Evolutionary conservation across 1,140 invertebrate genomes (phyloP), one percentile per base, ranked within the genome.

Genomic region (Eubasilissa regina): DNA sequence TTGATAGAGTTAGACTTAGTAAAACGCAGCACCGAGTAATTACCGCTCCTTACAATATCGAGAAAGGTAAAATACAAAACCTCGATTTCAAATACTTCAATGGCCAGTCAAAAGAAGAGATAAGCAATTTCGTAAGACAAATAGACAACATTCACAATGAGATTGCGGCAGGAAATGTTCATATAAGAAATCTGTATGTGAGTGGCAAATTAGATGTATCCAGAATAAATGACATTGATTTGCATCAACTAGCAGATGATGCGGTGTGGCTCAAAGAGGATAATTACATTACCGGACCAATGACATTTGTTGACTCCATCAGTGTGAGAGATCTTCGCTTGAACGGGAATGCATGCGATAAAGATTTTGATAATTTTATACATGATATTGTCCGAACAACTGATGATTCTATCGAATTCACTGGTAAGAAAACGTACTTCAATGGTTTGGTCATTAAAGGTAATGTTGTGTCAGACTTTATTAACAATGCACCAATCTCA

Each of bases 191-290:
- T 15, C 47, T 82, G 17, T 58, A 76, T 10, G 75, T 78, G 17
- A 75, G 48, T 15, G 81, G 78, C 25, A 80, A 77, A 21, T 64
- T 82, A 19, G 73, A 80, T 51, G 76, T 70, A 0, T 43, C 51
- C 0, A 76, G 51, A 62, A 80, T 82, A 47, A 80, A 82, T 53
- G 70, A 53, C 17, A 55, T 78, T 17, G 76, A 82, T 68, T 55
- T 82, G 12, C 51, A 60, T 13, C 75, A 75, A 25, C 9, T 80
- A 43, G 78, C 81, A 6, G 73, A 82, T 19, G 75, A 80, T 35
- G 81, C 81, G 43, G 68, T 82, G 4, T 78, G 81, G 78, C 53
- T 80, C 21, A 82, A 82, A 55, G 78, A 80, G 55, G 78, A 82
- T 17, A 82, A 79, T 60, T 19, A 77, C 25, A 74, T 82, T 15